These are phyloP conservation scores for Chaetogeoica ovagalla DNA, from an alignment of 2,888 invertebrate genomes.

Conservation along the genomic window DNA sequence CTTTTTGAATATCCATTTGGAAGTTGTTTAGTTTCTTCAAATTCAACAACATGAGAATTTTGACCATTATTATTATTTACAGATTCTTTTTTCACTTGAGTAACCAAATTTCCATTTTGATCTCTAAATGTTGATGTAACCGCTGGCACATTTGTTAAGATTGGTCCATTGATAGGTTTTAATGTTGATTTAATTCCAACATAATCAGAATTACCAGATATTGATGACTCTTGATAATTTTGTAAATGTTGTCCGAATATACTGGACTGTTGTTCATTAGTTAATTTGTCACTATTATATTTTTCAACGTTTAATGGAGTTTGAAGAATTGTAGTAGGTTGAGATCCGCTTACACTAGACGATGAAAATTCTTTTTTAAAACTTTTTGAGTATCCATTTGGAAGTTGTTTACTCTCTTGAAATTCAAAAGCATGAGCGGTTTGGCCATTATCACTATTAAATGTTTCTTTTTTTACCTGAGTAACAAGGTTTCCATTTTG, in stretches of 20 bases:
- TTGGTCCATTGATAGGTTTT: background rate
- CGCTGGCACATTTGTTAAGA: background rate
- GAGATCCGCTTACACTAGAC: slow-evolving; percentile 11
- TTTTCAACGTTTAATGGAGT: background rate
- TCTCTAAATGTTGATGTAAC: slow-evolving; percentile 26
- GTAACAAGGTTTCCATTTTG: slow-evolving; percentile 37
- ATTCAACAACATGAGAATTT: slow-evolving; percentile 24
- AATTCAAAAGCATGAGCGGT: slow-evolving; percentile 23
- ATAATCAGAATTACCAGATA: background rate
- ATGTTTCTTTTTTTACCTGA: slow-evolving; percentile 42
- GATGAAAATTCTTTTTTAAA: slow-evolving; percentile 44
- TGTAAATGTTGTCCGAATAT: background rate
- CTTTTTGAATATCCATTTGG: slow-evolving; percentile 42
- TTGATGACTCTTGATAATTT: slow-evolving; percentile 1
- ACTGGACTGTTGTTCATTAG: background rate
- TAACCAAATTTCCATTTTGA: slow-evolving; percentile 34
- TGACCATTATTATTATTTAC: slow-evolving; percentile 28
- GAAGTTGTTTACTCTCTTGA: slow-evolving; percentile 28
- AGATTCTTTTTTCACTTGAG: slow-evolving; percentile 44
- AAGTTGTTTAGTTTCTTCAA: slow-evolving; percentile 24
- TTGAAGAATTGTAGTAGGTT: slow-evolving; percentile 20
- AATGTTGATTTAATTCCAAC: background rate
- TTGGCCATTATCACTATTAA: slow-evolving; percentile 35
- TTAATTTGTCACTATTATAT: slow-evolving; percentile 13
- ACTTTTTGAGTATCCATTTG: slow-evolving; percentile 38